Base-by-base conservation (phyloP, 2,888 invertebrate genomes). In the Matsumyia berberina region DNA sequence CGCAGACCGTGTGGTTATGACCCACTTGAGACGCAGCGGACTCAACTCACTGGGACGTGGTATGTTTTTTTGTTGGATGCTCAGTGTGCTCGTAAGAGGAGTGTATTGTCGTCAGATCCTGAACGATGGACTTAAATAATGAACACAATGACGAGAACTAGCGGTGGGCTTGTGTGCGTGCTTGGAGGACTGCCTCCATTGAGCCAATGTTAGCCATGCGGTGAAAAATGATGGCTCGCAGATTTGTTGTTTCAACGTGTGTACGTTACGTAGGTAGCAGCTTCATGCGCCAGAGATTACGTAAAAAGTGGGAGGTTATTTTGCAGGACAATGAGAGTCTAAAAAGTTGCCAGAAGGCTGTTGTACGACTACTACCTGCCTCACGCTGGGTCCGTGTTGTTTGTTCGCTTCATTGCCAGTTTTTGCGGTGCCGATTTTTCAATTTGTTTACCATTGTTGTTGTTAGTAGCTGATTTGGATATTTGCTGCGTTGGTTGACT, bases 1-100 rank as follows among this genome's bases (percentile, higher is more conserved):
- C 17, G 66, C 70, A 74, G 80, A 70, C 58, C 19, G 49, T 66
- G 69, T 64, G 70, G 79, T 70, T 85, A 57, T 79, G 85, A 76
- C 70, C 66, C 57, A 76, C 85, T 85, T 80, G 72, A 79, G 79
- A 72, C 64, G 58, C 39, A 39, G 31, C 9, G 24, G 37, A 53
- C 44, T 69, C 15, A 17, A 77, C 37, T 57, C 17, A 46, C 24
- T 49, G 15, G n/a, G 8, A 57, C 29, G 37, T 39, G 12, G 12
- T 8, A 8, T 19, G 15, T 53, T 51, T 46, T 64, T 29, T 33
- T 33, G 17, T 29, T 24, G 12, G 17, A 33, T 57, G 35, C 58
- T 42, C 51, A 4, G 37, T 37, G 33, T 35, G 17, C 31, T 57
- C 57, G 8, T 39, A 9, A 55, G 39, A 3, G 7, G 33, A 12